Base-by-base conservation (phyloP, 2,113 vertebrate species). In the Cebidichthys violaceus region DNA sequence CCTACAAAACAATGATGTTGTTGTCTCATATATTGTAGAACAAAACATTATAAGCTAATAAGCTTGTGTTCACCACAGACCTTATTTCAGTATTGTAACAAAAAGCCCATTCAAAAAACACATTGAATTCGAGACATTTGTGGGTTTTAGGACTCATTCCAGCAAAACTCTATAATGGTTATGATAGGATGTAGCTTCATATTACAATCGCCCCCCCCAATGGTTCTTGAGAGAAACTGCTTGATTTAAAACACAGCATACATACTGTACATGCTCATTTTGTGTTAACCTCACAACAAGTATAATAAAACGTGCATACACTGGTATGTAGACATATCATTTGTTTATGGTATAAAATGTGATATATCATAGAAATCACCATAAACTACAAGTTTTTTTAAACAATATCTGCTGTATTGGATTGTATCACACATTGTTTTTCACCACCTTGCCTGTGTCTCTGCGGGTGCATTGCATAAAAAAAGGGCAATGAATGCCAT, bases 121-220 rank as follows among this genome's bases (percentile, higher is more conserved):
- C 41, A 22, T 52, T 20, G 1, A 52, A 52, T 52, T 52, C 14
- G 17, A 52, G 47, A 52, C 47, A n/a, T 54, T n/a, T n/a, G 10
- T 24, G 52, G 52, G 52, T 11, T 55, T 55, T 55, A 55, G 22
- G 52, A 55, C 52, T 55, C 18, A 47, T 17, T 47, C 18, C 7
- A 7, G 18, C 8, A 22, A 52, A 52, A 52, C 20, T 52, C 18
- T 55, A 10, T 39, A 47, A 22, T 43, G 39, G 31, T 41, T 33
- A 27, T 64, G 35, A 45, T 64, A 35, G 17, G 11, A 41, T 43
- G 50, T 22, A 4, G 29, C 70, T 85, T 66, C 29, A 72, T 75
- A 59, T 27, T 39, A 66, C 76, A 85, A 77, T 24, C 83, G 80
- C 74, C 75, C 79, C 75, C 75, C 75, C 70, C 82, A 81, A 74